Evolutionary conservation across 2,797 vertebrate species (phyloP), one percentile per base, ranked within the genome.

Genomic region (Xiphophorus birchmanni): DNA sequence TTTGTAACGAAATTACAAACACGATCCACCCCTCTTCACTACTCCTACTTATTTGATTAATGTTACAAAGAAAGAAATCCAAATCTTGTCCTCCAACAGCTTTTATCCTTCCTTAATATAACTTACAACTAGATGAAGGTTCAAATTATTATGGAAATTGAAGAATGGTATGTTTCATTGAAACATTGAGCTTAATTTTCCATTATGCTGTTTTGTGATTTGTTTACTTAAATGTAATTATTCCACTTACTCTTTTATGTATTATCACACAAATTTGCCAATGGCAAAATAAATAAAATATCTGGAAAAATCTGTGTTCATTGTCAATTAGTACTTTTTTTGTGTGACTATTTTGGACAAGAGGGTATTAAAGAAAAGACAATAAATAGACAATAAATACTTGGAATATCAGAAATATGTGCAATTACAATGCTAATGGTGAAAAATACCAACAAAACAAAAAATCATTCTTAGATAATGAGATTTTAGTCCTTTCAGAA

Each of bases 1-100:
- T 45, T 6, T 88, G 76, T 93, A 83, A 90, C 15, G 10, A 47
- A 77, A 50, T 5, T 37, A 58, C 5, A 65, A 12, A 8, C 32
- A 47, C 12, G 5, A 35, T 15, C 40, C 45, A 7, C 4, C 54
- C 74, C 75, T 74, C 75, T n/a, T 56, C 54, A 3, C 54, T 56
- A 12, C 2, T n/a, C 9, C 10, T n/a, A n/a, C 26, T n/a, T n/a
- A n/a, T 56, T 11, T 56, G 23, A 56, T 56, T 56, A n/a, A 56
- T 56, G 54, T 56, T 56, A 56, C 54, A n/a, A 56, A 56, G 6
- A 56, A 56, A 52, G 8, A 23, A 56, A 56, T 56, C 54, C 9
- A 56, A 26, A 54, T 3, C 3, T 23, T 56, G 54, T 56, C 54
- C 23, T 12, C 23, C n/a, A 54, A 54, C 52, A 56, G 52, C 8